A percentile compares a stretch with the other conserved stretches of the same genome.
Evolutionary conservation across 2,888 invertebrate genomes (phyloP).

Genomic region (Phalera bucephala): DNA sequence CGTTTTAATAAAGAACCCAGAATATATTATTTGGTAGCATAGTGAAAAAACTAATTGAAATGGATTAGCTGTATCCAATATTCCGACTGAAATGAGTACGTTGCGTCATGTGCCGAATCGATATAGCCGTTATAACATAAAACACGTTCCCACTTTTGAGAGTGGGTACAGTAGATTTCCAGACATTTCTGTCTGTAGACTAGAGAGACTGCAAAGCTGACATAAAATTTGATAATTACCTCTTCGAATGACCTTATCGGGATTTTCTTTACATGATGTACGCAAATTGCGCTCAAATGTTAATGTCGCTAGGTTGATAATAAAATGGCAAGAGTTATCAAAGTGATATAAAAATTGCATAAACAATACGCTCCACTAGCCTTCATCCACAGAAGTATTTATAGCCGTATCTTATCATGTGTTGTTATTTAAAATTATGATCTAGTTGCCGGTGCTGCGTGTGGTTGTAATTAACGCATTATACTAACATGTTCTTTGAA

Average conservation of each 20-base stretch:
- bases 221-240: constrained; percentile 56
- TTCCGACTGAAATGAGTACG: constrained; percentile 1
- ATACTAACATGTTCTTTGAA: constrained; percentile 2
- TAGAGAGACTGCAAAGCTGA: too few species aligned
- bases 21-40: constrained; percentile 8
- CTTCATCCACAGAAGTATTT: constrained; percentile 32
- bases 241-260: constrained; percentile 41
- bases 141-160: constrained; percentile 2
- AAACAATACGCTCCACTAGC: constrained; percentile 32
- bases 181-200: constrained; percentile 31
- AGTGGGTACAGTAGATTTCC: constrained; percentile 20
- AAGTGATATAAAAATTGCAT: constrained; percentile 39
- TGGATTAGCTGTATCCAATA: constrained; percentile 7
- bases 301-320: constrained; percentile 17
- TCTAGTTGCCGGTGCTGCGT: constrained; percentile 13
- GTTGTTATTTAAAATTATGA: constrained; percentile 36
- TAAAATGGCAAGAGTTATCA: constrained; percentile 30
- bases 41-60: constrained; percentile 11
- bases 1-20: neutral
- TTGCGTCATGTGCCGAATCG: constrained; percentile 4
- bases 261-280: constrained; percentile 19
- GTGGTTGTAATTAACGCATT: constrained; percentile 8
- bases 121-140: neutral
- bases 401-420: constrained; percentile 40
- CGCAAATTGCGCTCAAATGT: constrained; percentile 22